These are phyloP conservation scores for Ceratina japonica DNA, from an alignment of 1,140 invertebrate genomes.

Conservation along the genomic window DNA sequence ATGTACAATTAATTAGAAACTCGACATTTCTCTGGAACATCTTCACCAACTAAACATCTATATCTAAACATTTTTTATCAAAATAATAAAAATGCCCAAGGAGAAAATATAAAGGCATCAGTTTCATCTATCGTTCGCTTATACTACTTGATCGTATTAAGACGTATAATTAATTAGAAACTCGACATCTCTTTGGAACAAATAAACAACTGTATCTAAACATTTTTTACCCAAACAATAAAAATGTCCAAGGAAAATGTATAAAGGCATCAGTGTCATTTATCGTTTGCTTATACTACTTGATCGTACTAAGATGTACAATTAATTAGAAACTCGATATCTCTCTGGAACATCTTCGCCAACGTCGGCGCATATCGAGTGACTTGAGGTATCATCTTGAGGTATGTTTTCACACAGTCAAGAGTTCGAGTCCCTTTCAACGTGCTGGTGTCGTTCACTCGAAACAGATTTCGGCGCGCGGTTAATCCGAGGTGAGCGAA, in stretches of 20 bases:
- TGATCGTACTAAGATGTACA: neutral
- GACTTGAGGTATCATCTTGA: neutral
- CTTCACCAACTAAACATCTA: too few species aligned
- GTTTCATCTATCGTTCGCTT: neutral
- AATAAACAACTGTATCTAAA: too few species aligned
- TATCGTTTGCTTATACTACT: neutral
- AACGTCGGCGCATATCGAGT: too few species aligned
- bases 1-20: neutral
- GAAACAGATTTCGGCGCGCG: constrained; percentile 24
- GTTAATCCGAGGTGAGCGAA: constrained; percentile 34
- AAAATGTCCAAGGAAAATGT: too few species aligned
- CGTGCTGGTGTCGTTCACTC: neutral
- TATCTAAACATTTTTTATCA: too few species aligned
- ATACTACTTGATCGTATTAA: neutral
- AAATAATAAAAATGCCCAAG: too few species aligned
- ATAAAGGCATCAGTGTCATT: neutral
- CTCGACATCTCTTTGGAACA: neutral
- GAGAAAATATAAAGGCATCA: too few species aligned
- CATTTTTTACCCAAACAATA: too few species aligned
- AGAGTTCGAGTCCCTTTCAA: neutral
- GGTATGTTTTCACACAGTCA: neutral
- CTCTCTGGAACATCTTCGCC: neutral
- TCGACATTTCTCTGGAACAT: neutral
- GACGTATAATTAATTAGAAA: neutral
- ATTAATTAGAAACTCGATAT: neutral